phyloP scores from a whole-genome alignment of 2,888 invertebrate species.

The Caenorhabditis parvicauda region DNA sequence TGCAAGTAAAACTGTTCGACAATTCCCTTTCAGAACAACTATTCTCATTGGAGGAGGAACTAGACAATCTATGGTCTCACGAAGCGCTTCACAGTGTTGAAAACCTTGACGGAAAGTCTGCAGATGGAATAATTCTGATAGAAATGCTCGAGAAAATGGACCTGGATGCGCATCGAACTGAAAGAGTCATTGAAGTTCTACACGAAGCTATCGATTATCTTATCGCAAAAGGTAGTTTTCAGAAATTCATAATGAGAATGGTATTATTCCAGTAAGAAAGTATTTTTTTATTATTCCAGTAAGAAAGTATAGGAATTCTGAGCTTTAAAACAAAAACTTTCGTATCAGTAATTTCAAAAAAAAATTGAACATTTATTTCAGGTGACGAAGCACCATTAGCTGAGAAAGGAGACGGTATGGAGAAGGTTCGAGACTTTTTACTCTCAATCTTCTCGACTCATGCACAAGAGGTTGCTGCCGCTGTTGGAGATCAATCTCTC shows the following conservation, averaged over 20 bases:
- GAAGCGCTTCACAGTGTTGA: conserved; percentile 3
- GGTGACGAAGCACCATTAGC: conserved; percentile 24
- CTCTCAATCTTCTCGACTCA: conserved; percentile 23
- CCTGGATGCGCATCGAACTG: conserved; percentile 14
- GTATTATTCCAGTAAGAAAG: too few species aligned
- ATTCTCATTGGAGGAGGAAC: conserved; percentile 21
- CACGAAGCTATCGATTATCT: conserved; percentile 17
- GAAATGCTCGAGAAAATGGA: conserved; percentile 16
- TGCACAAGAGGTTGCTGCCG: conserved; percentile 26
- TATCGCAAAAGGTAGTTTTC: conserved; percentile 8
- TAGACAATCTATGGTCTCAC: conserved; percentile 13
- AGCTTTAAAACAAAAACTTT: neutral
- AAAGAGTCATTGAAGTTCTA: conserved; percentile 13
- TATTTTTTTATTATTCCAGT: too few species aligned
- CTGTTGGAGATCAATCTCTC: conserved; percentile 16
- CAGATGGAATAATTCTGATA: conserved; percentile 21
- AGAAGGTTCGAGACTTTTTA: conserved; percentile 28
- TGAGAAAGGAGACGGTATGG: conserved; percentile 36
- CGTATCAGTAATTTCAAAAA: neutral
- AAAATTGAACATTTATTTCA: neutral
- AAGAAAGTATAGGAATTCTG: neutral
- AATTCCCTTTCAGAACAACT: conserved; percentile 8
- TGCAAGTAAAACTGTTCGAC: neutral
- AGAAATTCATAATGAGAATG: too few species aligned
- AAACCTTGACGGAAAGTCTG: conserved; percentile 19